These are phyloP conservation scores for Bombus ignitus DNA, from an alignment of 1,140 invertebrate species.

Conservation along the genomic window DNA sequence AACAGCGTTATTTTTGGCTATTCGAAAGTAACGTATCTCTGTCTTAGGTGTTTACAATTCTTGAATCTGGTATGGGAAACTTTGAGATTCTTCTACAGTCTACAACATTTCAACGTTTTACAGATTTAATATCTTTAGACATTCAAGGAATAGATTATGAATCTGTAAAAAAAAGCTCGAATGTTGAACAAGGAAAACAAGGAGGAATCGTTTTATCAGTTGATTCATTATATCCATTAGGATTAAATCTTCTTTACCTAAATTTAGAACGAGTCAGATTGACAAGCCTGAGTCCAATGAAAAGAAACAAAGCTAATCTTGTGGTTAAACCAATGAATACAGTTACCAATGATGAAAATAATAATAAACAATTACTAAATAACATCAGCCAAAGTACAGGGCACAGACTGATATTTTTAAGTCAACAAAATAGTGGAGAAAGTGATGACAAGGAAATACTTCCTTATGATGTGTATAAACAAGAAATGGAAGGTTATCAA, in stretches of 20 bases:
- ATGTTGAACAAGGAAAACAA: constrained; percentile 32
- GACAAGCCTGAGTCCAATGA: constrained; percentile 67
- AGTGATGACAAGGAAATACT: constrained; percentile 83
- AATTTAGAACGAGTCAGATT: constrained; percentile 76
- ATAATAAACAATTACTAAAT: constrained; percentile 17
- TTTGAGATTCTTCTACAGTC: constrained; percentile 79
- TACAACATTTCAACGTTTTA: constrained; percentile 82
- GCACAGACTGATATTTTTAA: constrained; percentile 77
- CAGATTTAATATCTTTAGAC: constrained; percentile 84
- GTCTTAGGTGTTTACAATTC: constrained; percentile 82
- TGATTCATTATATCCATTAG: constrained; percentile 74
- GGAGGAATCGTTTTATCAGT: constrained; percentile 73
- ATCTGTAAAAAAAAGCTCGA: constrained; percentile 39
- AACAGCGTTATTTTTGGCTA: background rate
- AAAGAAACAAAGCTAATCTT: constrained; percentile 74
- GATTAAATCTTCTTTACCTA: constrained; percentile 73
- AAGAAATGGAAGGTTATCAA: constrained; percentile 81
- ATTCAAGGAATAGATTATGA: constrained; percentile 83
- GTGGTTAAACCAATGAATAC: constrained; percentile 75
- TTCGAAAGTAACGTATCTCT: background rate
- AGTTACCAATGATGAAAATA: constrained; percentile 50
- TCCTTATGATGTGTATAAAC: constrained; percentile 86
- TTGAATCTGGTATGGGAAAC: constrained; percentile 81
- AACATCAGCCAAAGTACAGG: constrained; percentile 67
- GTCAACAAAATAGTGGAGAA: constrained; percentile 71